Conservation (phyloP, 2,797 vertebrate genomes). For the Channa striata region DNA sequence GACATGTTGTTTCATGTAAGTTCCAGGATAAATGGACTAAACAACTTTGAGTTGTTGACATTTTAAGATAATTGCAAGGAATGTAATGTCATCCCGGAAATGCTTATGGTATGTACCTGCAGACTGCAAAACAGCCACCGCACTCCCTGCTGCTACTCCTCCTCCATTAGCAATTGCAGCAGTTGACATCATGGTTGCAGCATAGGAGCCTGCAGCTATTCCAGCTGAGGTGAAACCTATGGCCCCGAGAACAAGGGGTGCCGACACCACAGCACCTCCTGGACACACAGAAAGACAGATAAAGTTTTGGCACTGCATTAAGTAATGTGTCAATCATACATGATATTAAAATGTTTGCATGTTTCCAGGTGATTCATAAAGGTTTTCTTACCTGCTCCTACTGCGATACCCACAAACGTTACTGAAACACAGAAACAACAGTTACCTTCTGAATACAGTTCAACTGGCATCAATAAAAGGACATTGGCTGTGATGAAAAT, state of each 20-base stretch:
- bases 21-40: too few species aligned
- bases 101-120: constrained; percentile 33
- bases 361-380: too few species aligned
- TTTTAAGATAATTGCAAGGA: too few species aligned
- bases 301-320: too few species aligned
- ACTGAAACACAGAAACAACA: constrained; percentile 22
- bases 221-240: constrained; percentile 55
- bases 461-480: not conserved
- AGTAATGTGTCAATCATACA: too few species aligned
- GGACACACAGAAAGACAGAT: not conserved
- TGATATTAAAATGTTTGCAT: too few species aligned
- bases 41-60: too few species aligned
- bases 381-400: constrained; percentile 17
- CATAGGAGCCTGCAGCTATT: constrained; percentile 58
- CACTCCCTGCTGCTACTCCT: constrained; percentile 55
- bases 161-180: constrained; percentile 68
- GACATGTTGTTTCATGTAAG: too few species aligned
- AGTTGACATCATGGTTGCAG: constrained; percentile 68
- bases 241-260: constrained; percentile 33
- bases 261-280: constrained; percentile 13
- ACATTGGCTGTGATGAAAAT: not conserved
- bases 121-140: constrained; percentile 69
- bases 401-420: not conserved
- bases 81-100: too few species aligned
- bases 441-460: not conserved